A percentile compares a stretch with the other conserved stretches of the same genome.
These are phyloP conservation scores for Ophion obscuratus DNA, from an alignment of 2,888 invertebrate genomes.

Conservation along the genomic window DNA sequence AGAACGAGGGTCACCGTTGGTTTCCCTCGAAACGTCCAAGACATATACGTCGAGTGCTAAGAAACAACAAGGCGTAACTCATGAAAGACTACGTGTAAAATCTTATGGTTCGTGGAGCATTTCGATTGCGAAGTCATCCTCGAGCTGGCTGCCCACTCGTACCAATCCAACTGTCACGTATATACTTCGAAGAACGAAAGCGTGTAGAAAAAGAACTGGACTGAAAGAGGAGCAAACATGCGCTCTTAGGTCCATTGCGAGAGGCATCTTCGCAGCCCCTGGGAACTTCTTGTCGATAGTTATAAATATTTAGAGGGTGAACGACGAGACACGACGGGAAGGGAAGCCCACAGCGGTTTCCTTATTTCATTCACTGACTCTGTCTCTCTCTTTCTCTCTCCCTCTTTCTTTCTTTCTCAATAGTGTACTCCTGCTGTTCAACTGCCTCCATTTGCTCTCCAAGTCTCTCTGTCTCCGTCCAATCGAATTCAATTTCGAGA, in stretches of 20 bases:
- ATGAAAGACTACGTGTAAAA: background rate
- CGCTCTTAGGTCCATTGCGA: slow-evolving; percentile 37
- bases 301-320: slow-evolving; percentile 70
- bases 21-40: slow-evolving; percentile 34
- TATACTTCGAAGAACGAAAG: slow-evolving; percentile 25
- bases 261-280: slow-evolving; percentile 44
- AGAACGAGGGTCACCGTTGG: slow-evolving; percentile 9
- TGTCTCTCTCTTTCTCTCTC: background rate
- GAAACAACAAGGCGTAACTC: background rate
- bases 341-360: slow-evolving; percentile 56
- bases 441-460: slow-evolving; percentile 38
- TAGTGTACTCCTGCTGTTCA: slow-evolving; percentile 19
- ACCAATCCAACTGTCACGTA: slow-evolving; percentile 62
- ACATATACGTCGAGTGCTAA: background rate
- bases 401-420: background rate
- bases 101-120: background rate
- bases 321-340: slow-evolving; percentile 56
- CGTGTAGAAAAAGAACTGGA: slow-evolving; percentile 58
- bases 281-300: slow-evolving; percentile 66
- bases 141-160: slow-evolving; percentile 37
- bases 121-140: slow-evolving; percentile 13
- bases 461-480: slow-evolving; percentile 41
- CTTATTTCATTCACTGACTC: slow-evolving; percentile 48
- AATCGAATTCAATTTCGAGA: slow-evolving; percentile 66
- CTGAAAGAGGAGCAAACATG: slow-evolving; percentile 51